phyloP scores from a whole-genome alignment of 2,888 invertebrate species.

The Lydus trimaculatus region DNA sequence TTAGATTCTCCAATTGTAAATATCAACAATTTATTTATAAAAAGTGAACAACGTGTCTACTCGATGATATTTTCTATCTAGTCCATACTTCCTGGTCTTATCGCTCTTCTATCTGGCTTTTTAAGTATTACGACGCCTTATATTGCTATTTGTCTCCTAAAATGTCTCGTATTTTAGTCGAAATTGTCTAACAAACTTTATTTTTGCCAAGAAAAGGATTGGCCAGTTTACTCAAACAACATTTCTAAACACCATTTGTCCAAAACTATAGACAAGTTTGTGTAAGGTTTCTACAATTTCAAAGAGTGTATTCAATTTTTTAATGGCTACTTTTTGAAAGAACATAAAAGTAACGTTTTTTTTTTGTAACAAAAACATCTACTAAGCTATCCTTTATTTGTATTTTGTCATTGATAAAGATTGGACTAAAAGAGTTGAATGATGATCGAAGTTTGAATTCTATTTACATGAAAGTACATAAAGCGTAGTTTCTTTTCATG shows the following conservation, averaged over 20 bases:
- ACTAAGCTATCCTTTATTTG: not conserved
- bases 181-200: slow-evolving; percentile 25
- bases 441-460: slow-evolving; percentile 4
- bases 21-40: slow-evolving; percentile 3
- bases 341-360: slow-evolving; percentile 34
- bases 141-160: slow-evolving; percentile 53
- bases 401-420: not conserved
- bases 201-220: not conserved
- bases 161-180: slow-evolving; percentile 39
- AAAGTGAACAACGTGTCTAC: slow-evolving; percentile 34
- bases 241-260: slow-evolving; percentile 34
- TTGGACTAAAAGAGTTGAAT: not conserved
- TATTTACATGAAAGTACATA: not conserved
- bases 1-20: not conserved
- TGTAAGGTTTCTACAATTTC: slow-evolving; percentile 31
- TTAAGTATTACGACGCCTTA: slow-evolving; percentile 51
- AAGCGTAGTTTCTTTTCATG: slow-evolving; percentile 4
- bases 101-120: slow-evolving; percentile 39
- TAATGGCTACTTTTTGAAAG: slow-evolving; percentile 31
- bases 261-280: slow-evolving; percentile 44
- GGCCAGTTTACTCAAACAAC: slow-evolving; percentile 37
- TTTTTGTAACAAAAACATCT: not conserved
- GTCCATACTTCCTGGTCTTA: slow-evolving; percentile 34
- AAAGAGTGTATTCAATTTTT: slow-evolving; percentile 41
- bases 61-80: slow-evolving; percentile 29